Percentiles rank a stretch among this genome's conserved stretches.
These are phyloP conservation scores for Conomelus anceps DNA, from an alignment of 2,888 invertebrate genomes.

Conservation along the genomic window DNA sequence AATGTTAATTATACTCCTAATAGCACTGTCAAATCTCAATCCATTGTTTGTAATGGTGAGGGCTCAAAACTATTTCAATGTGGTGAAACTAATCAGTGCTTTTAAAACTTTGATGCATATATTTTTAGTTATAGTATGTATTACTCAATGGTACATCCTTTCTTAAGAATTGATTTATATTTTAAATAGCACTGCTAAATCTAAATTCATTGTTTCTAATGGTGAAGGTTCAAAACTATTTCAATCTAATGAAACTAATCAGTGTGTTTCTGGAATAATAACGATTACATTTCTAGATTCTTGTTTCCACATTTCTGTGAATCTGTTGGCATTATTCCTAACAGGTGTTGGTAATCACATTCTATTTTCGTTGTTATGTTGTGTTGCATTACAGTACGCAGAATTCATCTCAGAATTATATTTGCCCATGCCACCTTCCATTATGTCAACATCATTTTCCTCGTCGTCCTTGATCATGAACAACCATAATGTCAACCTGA, in stretches of 20 bases:
- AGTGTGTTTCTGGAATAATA: not conserved
- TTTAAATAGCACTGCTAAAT: not conserved
- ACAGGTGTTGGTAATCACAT: not conserved
- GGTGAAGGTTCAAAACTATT: not conserved
- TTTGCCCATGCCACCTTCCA: conserved; percentile 50
- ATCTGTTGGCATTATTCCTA: not conserved
- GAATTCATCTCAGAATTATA: conserved; percentile 71
- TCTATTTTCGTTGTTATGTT: conserved; percentile 19
- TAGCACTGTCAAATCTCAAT: no score
- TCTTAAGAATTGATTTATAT: no score
- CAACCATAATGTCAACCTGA: not conserved
- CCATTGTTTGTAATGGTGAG: no score
- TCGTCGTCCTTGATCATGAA: conserved; percentile 38
- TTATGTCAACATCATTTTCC: conserved; percentile 43
- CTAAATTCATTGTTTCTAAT: not conserved
- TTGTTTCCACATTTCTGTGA: not conserved
- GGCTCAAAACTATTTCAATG: no score
- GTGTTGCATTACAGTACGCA: conserved; percentile 56
- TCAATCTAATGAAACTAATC: not conserved
- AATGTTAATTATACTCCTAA: not conserved
- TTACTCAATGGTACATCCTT: no score
- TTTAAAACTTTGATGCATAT: no score
- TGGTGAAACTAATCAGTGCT: no score
- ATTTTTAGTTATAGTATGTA: no score
- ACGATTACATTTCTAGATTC: not conserved